A percentile compares a stretch with the other conserved stretches of the same genome.
These are phyloP conservation scores for Palythoa caribaeorum DNA, from an alignment of 92 coral and sea anemone genomes.

Conservation along the genomic window DNA sequence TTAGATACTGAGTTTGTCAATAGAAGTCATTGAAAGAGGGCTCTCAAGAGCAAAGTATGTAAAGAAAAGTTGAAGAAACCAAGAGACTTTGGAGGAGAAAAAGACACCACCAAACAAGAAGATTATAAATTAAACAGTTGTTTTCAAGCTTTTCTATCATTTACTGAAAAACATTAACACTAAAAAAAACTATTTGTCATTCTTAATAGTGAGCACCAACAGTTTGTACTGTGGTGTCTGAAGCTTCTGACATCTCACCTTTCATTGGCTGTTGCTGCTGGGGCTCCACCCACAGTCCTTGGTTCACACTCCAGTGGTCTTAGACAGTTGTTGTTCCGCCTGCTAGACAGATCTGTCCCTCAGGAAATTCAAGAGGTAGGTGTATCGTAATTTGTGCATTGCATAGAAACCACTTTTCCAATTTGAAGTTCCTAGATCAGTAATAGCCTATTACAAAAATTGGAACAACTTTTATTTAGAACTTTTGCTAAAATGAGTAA, in stretches of 20 bases:
- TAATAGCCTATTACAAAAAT: no score
- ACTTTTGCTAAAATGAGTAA: no score
- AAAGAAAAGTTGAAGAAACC: no score
- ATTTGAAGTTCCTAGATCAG: no score
- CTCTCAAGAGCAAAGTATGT: no score
- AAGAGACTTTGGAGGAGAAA: no score
- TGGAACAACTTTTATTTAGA: no score
- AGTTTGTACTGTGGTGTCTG: conserved; percentile 80
- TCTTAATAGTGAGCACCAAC: conserved; percentile 68
- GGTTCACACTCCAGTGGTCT: conserved; percentile 76
- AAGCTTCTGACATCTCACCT: conserved; percentile 78
- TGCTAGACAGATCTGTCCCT: conserved; percentile 76
- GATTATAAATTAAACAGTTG: no score
- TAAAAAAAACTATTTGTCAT: not conserved
- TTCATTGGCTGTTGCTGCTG: conserved; percentile 86
- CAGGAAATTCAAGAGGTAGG: conserved; percentile 79
- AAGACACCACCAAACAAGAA: no score
- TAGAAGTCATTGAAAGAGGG: no score
- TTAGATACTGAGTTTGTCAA: no score
- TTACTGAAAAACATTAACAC: not conserved
- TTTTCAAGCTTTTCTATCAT: not conserved
- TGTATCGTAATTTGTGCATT: not conserved
- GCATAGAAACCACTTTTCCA: no score
- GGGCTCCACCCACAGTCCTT: conserved; percentile 72
- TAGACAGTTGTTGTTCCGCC: conserved; percentile 78